These are phyloP conservation scores for Rhopilema esculentum DNA, from an alignment of 30 jellyfish, hydroid and myxozoan genomes.

Conservation along the genomic window DNA sequence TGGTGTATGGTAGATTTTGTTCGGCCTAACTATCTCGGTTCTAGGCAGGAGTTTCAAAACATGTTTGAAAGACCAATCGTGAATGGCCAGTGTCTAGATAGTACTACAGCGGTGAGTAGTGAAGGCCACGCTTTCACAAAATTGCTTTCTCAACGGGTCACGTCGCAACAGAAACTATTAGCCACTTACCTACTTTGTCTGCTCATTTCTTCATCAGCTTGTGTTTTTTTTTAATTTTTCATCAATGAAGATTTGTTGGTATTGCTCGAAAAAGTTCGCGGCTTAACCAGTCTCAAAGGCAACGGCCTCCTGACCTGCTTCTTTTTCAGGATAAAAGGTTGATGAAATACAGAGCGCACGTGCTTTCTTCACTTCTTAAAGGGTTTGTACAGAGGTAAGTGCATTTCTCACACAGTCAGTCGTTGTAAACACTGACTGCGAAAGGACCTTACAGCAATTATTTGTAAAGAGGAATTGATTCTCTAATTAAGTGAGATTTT, in stretches of 20 bases:
- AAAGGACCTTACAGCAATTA: no score
- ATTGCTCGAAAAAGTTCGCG: no score
- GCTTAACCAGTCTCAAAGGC: background rate
- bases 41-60: conserved; percentile 91
- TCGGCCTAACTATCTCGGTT: conserved; percentile 92
- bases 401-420: no score
- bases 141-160: background rate
- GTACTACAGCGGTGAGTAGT: conserved; percentile 83
- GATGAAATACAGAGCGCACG: conserved; percentile 97
- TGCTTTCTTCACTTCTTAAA: conserved; percentile 70
- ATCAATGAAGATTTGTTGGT: no score
- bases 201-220: no score
- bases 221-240: no score
- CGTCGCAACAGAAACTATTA: background rate
- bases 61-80: conserved; percentile 97
- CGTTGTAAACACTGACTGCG: no score
- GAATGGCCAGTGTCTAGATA: conserved; percentile 97
- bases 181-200: no score
- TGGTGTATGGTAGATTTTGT: conserved; percentile 99
- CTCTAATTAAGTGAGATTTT: no score
- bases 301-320: no score
- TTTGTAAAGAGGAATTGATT: no score
- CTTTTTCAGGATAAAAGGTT: conserved; percentile 91
- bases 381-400: conserved; percentile 68
- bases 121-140: no score